Evolutionary conservation across 2,113 vertebrate genomes (phyloP).

Genomic region (Oostethus manadensis): DNA sequence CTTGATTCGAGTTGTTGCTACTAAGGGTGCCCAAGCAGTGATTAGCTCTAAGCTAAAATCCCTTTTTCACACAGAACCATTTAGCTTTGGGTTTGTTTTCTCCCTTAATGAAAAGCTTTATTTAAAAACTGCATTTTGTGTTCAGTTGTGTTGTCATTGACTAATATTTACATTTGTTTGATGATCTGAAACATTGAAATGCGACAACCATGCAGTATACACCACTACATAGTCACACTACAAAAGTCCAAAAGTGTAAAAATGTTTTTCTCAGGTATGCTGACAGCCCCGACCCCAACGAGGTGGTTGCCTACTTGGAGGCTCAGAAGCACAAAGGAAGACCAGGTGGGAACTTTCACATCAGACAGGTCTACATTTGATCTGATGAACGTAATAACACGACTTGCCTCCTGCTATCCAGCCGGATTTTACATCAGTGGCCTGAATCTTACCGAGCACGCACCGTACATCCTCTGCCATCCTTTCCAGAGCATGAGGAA

Average conservation of each 20-base stretch:
- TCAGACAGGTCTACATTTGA: not conserved
- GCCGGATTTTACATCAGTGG: constrained; percentile 67
- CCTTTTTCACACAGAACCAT: too few relatives aligned
- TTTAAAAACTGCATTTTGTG: too few relatives aligned
- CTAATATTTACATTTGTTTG: too few relatives aligned
- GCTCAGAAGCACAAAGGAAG: constrained; percentile 41
- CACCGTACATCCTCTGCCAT: constrained; percentile 57
- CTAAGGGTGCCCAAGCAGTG: too few relatives aligned
- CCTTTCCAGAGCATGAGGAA: constrained; percentile 60
- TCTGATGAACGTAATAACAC: not conserved
- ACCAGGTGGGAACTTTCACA: constrained; percentile 47
- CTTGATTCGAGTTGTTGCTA: too few relatives aligned
- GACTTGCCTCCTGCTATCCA: constrained; percentile 20
- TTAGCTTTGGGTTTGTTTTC: too few relatives aligned
- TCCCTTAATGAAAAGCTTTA: too few relatives aligned
- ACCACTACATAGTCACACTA: too few relatives aligned
- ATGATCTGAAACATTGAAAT: too few relatives aligned
- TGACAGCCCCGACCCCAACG: constrained; percentile 54
- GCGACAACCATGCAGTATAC: too few relatives aligned
- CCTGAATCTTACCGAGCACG: constrained; percentile 71
- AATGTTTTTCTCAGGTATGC: constrained; percentile 52
- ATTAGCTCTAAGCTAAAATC: too few relatives aligned
- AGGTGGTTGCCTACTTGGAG: constrained; percentile 68
- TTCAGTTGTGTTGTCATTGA: too few relatives aligned
- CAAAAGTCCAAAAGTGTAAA: not conserved